Evolutionary conservation across 2,113 vertebrate species (phyloP).

Genomic region (Xenopus borealis): DNA sequence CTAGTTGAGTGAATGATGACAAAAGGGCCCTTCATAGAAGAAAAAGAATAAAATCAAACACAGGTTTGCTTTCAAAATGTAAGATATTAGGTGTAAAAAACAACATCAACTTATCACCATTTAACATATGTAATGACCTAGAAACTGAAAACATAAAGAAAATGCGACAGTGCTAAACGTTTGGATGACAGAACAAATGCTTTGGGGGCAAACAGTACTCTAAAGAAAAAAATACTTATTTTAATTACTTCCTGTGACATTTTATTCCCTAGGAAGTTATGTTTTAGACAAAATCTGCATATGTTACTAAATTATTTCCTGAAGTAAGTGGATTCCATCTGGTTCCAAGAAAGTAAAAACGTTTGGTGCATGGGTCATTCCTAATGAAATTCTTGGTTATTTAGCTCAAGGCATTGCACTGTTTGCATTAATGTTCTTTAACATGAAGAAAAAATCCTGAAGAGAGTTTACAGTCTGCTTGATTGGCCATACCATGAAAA

Average conservation of each 20-base stretch:
- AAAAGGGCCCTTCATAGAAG: neutral
- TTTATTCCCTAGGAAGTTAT: slow-evolving; percentile 65
- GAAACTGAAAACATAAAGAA: neutral
- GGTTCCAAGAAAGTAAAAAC: slow-evolving; percentile 62
- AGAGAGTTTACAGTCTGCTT: slow-evolving; percentile 33
- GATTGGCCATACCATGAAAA: slow-evolving; percentile 40
- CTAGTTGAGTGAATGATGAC: neutral
- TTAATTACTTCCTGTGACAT: slow-evolving; percentile 67
- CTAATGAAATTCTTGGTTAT: slow-evolving; percentile 60
- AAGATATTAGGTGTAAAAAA: neutral
- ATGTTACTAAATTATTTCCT: slow-evolving; percentile 72
- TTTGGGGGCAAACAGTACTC: no score
- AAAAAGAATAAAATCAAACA: neutral
- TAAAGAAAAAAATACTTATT: slow-evolving; percentile 44
- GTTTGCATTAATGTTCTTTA: slow-evolving; percentile 48
- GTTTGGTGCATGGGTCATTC: slow-evolving; percentile 59
- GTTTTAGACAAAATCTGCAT: slow-evolving; percentile 68
- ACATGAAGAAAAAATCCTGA: slow-evolving; percentile 1
- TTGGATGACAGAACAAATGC: no score
- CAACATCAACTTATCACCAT: neutral
- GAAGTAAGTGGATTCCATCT: slow-evolving; percentile 70
- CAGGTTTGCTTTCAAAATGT: neutral
- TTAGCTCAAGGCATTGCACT: slow-evolving; percentile 47
- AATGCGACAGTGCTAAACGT: no score
- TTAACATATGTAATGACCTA: neutral